Evolutionary conservation across 53 echinoderm and acorn worm genomes (phyloP).

Genomic region (Crossaster papposus): DNA sequence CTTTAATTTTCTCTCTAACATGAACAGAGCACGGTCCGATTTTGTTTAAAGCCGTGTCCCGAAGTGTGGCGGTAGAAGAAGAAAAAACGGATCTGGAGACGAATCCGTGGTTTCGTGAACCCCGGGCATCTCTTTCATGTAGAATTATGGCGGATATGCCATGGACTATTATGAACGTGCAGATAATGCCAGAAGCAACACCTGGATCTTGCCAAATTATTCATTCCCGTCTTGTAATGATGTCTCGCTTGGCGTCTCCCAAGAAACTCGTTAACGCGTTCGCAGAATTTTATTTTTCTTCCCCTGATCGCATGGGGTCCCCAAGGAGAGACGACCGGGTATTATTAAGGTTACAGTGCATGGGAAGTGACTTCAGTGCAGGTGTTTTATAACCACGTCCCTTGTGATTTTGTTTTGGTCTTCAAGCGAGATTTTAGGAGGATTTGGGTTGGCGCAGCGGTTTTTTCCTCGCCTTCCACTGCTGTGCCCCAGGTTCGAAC

Average conservation of each 20-base stretch:
- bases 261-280: constrained; percentile 6
- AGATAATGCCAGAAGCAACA: neutral
- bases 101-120: too few relatives aligned
- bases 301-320: neutral
- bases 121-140: neutral
- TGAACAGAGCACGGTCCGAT: too few relatives aligned
- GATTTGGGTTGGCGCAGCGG: too few relatives aligned
- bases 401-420: neutral
- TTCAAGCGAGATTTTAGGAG: too few relatives aligned
- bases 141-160: neutral
- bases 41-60: too few relatives aligned
- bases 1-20: too few relatives aligned
- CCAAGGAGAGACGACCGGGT: neutral
- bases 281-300: neutral
- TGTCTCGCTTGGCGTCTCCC: neutral
- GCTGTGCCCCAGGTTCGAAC: too few relatives aligned
- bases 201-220: neutral
- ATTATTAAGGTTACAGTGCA: neutral
- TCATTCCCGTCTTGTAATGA: neutral
- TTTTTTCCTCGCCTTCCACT: too few relatives aligned
- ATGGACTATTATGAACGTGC: neutral
- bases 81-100: too few relatives aligned
- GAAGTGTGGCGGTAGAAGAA: too few relatives aligned
- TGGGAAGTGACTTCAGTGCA: neutral
- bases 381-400: neutral